Conservation (phyloP, 2,888 invertebrate genomes). For the Calameuta filiformis region DNA sequence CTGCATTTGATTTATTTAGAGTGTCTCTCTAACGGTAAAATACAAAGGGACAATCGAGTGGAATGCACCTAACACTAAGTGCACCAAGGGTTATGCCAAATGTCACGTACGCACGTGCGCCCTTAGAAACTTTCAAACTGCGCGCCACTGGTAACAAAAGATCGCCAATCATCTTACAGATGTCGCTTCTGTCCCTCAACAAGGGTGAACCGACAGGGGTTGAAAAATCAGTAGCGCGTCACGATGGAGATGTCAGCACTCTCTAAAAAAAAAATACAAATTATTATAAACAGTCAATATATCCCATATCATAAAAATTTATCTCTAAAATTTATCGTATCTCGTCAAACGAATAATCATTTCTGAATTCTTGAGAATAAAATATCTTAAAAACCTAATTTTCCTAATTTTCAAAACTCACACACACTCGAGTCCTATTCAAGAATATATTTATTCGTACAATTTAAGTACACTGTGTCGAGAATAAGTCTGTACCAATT, state of each 20-base stretch:
- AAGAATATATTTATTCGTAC: not conserved
- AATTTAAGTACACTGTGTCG: not conserved
- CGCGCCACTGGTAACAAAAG: not conserved
- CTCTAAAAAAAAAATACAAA: not conserved
- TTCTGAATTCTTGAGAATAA: not conserved
- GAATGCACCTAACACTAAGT: not conserved
- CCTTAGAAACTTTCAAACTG: not conserved
- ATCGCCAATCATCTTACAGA: not conserved
- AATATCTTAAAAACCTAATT: not conserved
- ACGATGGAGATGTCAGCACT: not conserved
- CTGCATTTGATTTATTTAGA: not conserved
- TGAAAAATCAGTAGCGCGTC: not conserved
- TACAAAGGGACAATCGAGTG: not conserved
- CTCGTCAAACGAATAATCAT: not conserved
- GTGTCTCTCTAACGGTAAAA: not conserved
- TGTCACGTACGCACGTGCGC: not conserved
- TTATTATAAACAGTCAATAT: not conserved
- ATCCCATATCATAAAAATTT: not conserved
- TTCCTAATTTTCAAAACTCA: not conserved
- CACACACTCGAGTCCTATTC: not conserved
- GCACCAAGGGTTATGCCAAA: not conserved
- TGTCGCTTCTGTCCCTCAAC: not conserved
- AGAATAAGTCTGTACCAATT: not conserved
- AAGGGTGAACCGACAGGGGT: not conserved
- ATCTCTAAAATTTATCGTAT: not conserved